Evolutionary conservation across 1,140 invertebrate species (phyloP).

Genomic region (Ditylenchus dipsaci): DNA sequence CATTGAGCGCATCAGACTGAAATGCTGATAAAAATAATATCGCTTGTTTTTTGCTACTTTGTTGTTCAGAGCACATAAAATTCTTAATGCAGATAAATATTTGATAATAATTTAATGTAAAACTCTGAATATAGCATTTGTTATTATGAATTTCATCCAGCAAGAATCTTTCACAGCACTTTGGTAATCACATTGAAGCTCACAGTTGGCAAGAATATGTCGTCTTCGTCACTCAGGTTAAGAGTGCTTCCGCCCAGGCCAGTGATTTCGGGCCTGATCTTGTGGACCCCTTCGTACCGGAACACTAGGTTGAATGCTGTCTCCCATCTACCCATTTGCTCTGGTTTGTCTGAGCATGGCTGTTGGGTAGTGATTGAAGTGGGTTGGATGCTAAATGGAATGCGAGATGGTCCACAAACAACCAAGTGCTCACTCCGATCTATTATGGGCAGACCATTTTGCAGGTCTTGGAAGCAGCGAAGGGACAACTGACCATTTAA

Average conservation of each 20-base stretch:
- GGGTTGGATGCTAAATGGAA: slow-evolving; percentile 37
- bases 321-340: slow-evolving; percentile 16
- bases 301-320: slow-evolving; percentile 43
- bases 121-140: too few relatives aligned
- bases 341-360: not conserved
- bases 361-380: not conserved
- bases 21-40: too few relatives aligned
- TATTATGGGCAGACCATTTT: slow-evolving; percentile 32
- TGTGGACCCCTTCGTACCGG: slow-evolving; percentile 49
- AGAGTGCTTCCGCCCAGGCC: not conserved
- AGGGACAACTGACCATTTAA: slow-evolving; percentile 44
- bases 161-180: not conserved
- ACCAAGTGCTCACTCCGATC: slow-evolving; percentile 36
- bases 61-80: too few relatives aligned
- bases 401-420: slow-evolving; percentile 27
- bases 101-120: too few relatives aligned
- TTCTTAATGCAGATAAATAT: too few relatives aligned
- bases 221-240: not conserved
- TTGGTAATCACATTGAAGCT: slow-evolving; percentile 1
- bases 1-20: too few relatives aligned
- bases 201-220: not conserved
- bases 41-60: too few relatives aligned
- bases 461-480: slow-evolving; percentile 53
- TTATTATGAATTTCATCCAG: too few relatives aligned
- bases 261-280: slow-evolving; percentile 39